Base-by-base conservation (phyloP, 2,888 invertebrate species). In the Bellardia bayeri region DNA sequence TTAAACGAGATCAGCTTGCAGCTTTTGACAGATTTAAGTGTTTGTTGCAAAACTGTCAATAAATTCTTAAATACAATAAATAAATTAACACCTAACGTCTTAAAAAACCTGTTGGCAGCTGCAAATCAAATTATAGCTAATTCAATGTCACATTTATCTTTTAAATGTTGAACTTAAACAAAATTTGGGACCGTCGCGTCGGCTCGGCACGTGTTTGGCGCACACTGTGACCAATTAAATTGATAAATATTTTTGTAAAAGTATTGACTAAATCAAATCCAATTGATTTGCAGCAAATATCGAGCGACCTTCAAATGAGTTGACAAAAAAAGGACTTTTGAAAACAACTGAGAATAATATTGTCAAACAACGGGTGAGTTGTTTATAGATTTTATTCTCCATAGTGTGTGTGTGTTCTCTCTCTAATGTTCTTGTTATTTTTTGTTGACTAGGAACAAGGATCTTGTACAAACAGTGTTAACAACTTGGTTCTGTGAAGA, bases 321-420 rank as follows among this genome's bases (percentile, higher is more conserved):
- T n/a, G 13, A 33, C 40, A 42, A 13, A 42, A 33, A 74, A 14
- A 16, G 13, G 6, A 13, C 40, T 14, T 40, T 23, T 9, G 33
- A 33, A 33, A 64, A 54, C 66, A 64, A 66, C 37, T 56, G 66
- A 79, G 68, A 58, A 6, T 78, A 30, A 16, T 54, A 66, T 56
- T 11, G 16, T 8, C 11, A 49, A 81, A 58, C 85, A 85, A 71
- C 81, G 81, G 81, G 85, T 40, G 85, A 85, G 79, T 79, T 23
- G 14, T 16, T 42, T 6, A 9, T 42, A 9, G 7, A 9, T 11
- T 37, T 7, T 51, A 40, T 51, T 30, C 45, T 66, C 64, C 16
- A 11, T 42, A 30, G 3, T 42, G 13, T 16, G 45, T 45, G 45
- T 11, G 45, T 9, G 13, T 45, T 45, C 51, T 23, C 45, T 37